Percentiles rank a stretch among this genome's conserved stretches.
Conservation (phyloP, 2,113 vertebrate species). For the Oreocharis arfaki region DNA sequence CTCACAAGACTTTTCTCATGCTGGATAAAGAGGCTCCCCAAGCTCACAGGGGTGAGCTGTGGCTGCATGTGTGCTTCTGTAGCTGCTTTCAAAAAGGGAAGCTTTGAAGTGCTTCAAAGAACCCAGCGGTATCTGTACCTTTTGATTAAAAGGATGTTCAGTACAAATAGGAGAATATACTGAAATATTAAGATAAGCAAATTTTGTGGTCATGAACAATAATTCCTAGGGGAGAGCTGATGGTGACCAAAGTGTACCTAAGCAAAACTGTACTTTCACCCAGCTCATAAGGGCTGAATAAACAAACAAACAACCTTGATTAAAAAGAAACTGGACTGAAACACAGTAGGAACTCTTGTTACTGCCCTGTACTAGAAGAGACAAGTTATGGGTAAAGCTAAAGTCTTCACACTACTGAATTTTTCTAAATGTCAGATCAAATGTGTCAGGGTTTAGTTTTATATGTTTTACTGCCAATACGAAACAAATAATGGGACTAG, state of each 20-base stretch:
- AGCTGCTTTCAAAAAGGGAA: background rate
- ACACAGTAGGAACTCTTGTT: background rate
- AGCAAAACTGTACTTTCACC: constrained; percentile 14
- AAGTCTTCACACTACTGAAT: background rate
- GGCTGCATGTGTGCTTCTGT: background rate
- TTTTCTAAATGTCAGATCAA: background rate
- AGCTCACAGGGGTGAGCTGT: background rate
- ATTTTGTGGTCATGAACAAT: constrained; percentile 29
- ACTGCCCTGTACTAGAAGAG: background rate
- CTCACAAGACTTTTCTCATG: accelerated
- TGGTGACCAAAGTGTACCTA: constrained; percentile 25
- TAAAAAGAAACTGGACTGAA: background rate
- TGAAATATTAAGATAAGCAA: constrained; percentile 57
- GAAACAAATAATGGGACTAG: background rate
- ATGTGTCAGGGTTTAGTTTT: background rate
- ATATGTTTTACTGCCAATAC: background rate
- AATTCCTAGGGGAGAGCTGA: constrained; percentile 18
- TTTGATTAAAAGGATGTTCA: constrained; percentile 60
- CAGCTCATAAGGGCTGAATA: background rate
- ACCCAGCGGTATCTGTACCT: constrained; percentile 9
- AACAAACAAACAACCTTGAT: constrained; percentile 45
- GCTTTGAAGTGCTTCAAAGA: constrained; percentile 66
- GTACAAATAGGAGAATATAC: constrained; percentile 57
- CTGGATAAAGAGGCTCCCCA: background rate
- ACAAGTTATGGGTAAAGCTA: background rate